Conservation (phyloP, 2,113 vertebrate species). For the Diphyllodes magnificus region DNA sequence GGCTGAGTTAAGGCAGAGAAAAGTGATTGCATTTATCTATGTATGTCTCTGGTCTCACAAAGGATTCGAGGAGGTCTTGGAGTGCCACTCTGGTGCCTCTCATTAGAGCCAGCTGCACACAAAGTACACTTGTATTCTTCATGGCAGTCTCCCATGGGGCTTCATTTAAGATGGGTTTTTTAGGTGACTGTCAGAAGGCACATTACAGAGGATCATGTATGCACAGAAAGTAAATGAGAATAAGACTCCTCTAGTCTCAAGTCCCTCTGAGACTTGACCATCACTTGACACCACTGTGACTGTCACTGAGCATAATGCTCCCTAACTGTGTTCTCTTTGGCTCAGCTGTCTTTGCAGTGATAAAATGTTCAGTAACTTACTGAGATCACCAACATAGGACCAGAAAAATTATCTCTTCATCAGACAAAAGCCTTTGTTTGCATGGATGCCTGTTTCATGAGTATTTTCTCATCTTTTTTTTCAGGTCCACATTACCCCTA, state of each 20-base stretch:
- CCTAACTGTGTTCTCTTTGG: neutral
- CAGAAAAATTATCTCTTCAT: neutral
- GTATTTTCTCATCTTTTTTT: slow-evolving; percentile 20
- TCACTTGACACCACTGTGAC: neutral
- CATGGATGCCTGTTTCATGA: neutral
- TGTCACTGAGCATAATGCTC: neutral
- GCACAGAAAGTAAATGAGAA: neutral
- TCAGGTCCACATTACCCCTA: slow-evolving; percentile 87
- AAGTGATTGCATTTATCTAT: neutral
- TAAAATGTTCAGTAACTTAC: neutral
- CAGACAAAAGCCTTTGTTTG: neutral
- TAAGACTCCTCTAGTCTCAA: neutral
- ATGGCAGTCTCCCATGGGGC: neutral
- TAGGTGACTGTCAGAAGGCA: neutral
- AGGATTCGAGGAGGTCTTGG: neutral
- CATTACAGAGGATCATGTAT: neutral
- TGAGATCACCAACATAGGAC: neutral
- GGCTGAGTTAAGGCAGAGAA: neutral
- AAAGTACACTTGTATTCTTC: neutral
- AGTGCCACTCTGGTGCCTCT: neutral
- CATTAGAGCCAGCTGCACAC: neutral
- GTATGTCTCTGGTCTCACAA: neutral
- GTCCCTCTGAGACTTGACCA: neutral
- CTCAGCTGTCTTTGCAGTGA: neutral
- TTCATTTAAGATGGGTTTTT: neutral